Conservation (phyloP, 2,797 vertebrate species). For the Austrolebias charrua region DNA sequence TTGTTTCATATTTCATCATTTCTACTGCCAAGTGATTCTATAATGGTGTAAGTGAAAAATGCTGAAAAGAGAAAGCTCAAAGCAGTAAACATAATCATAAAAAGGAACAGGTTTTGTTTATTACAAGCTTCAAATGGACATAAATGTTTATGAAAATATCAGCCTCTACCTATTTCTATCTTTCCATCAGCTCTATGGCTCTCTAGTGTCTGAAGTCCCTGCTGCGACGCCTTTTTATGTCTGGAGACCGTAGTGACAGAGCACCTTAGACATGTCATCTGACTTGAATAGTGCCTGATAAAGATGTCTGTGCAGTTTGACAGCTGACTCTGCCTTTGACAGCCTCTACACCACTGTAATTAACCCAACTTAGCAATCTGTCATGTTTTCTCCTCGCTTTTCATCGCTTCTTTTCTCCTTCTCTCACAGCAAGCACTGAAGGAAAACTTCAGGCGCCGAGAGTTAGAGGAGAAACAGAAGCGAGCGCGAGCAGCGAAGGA, state of each 20-base stretch:
- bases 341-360: slow-evolving; percentile 51
- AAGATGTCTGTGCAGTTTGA: slow-evolving; percentile 52
- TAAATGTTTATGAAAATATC: neutral
- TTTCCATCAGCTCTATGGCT: slow-evolving; percentile 10
- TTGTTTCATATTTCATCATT: too few species aligned
- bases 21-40: too few species aligned
- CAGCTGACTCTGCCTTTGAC: slow-evolving; percentile 50
- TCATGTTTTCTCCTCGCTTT: slow-evolving; percentile 35
- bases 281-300: slow-evolving; percentile 52
- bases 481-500: slow-evolving; percentile 89
- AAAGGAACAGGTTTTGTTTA: slow-evolving; percentile 6
- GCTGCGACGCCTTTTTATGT: slow-evolving; percentile 21
- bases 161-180: neutral
- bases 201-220: slow-evolving; percentile 18
- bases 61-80: too few species aligned
- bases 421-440: slow-evolving; percentile 88
- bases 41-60: too few species aligned
- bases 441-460: slow-evolving; percentile 87
- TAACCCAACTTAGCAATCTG: slow-evolving; percentile 62
- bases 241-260: slow-evolving; percentile 21
- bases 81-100: neutral
- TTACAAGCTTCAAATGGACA: neutral
- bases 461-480: slow-evolving; percentile 92
- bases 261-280: slow-evolving; percentile 47
- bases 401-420: slow-evolving; percentile 14